phyloP scores from a whole-genome alignment of 2,888 invertebrate genomes.

The Pocota personata region DNA sequence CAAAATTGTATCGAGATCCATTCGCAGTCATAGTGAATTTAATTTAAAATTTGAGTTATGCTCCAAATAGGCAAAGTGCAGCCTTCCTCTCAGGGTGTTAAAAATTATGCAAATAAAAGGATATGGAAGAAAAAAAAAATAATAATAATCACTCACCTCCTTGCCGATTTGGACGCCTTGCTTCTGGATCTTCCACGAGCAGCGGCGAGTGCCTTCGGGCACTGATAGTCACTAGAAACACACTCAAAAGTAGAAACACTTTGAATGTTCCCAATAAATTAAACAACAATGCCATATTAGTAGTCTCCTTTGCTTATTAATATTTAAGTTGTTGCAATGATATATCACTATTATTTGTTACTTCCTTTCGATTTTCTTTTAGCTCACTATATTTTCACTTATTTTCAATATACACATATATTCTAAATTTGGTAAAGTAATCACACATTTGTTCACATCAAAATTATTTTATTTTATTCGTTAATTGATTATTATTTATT shows the following conservation, averaged over 20 bases:
- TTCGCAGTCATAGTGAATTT: too few species aligned
- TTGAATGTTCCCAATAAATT: constrained; percentile 63
- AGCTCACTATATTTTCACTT: constrained; percentile 34
- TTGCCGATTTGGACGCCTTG: constrained; percentile 86
- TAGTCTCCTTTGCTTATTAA: constrained; percentile 10
- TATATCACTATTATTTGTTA: constrained; percentile 7
- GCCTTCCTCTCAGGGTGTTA: too few species aligned
- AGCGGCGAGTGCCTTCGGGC: constrained; percentile 85
- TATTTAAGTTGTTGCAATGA: constrained; percentile 1
- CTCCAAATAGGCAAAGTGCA: too few species aligned
- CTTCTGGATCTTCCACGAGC: constrained; percentile 87
- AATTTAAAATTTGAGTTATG: too few species aligned
- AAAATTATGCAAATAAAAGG: not conserved
- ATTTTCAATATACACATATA: constrained; percentile 22
- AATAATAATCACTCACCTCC: constrained; percentile 85
- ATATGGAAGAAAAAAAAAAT: constrained; percentile 3
- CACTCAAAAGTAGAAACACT: constrained; percentile 57
- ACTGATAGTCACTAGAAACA: constrained; percentile 50
- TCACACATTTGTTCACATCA: constrained; percentile 64
- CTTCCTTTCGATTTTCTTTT: not conserved
- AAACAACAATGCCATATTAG: constrained; percentile 61
- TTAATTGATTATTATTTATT: not conserved
- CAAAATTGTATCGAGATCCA: too few species aligned
- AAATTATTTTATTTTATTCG: constrained; percentile 10
- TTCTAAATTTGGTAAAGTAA: constrained; percentile 43